A percentile compares a stretch with the other conserved stretches of the same genome.
Evolutionary conservation across 92 coral and sea anemone genomes (phyloP).

Genomic region (Virgularia gustaviana): DNA sequence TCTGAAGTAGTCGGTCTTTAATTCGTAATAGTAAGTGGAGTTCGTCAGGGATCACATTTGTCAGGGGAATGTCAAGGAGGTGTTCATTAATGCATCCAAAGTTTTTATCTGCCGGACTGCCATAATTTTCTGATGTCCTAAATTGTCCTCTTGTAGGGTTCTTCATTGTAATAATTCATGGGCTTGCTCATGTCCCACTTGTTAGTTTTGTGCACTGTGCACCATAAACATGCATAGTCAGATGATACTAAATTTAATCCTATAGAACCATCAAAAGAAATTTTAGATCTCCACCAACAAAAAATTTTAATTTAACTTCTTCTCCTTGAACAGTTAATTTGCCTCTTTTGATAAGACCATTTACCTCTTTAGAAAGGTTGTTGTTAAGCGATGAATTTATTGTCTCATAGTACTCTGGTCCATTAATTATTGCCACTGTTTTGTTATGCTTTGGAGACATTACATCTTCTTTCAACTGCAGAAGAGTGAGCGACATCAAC

Average conservation of each 20-base stretch:
- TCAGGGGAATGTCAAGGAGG: conserved; percentile 38
- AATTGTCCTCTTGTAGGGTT: conserved; percentile 23
- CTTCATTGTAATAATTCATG: conserved; percentile 20
- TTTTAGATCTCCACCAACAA: conserved; percentile 44
- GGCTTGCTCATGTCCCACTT: conserved; percentile 50
- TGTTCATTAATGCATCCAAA: conserved; percentile 50
- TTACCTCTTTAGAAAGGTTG: conserved; percentile 34
- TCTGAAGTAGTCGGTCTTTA: conserved; percentile 53
- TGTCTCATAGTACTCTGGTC: conserved; percentile 51
- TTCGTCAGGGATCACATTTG: conserved; percentile 56
- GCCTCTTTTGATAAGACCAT: conserved; percentile 31
- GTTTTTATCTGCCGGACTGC: neutral
- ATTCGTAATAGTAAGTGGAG: conserved; percentile 55
- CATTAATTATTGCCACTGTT: conserved; percentile 54
- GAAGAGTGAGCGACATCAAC: conserved; percentile 51
- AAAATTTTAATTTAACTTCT: conserved; percentile 38
- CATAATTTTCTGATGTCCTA: conserved; percentile 27
- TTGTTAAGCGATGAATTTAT: too few species aligned
- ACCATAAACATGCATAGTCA: conserved; percentile 12
- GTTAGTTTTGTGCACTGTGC: neutral
- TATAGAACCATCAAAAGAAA: conserved; percentile 1
- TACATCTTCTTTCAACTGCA: conserved; percentile 41
- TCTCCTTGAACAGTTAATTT: conserved; percentile 38
- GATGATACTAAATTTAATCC: neutral
- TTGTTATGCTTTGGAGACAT: conserved; percentile 57